Base-by-base conservation (phyloP, 2,888 invertebrate species). In the Drosophila lacicola region DNA sequence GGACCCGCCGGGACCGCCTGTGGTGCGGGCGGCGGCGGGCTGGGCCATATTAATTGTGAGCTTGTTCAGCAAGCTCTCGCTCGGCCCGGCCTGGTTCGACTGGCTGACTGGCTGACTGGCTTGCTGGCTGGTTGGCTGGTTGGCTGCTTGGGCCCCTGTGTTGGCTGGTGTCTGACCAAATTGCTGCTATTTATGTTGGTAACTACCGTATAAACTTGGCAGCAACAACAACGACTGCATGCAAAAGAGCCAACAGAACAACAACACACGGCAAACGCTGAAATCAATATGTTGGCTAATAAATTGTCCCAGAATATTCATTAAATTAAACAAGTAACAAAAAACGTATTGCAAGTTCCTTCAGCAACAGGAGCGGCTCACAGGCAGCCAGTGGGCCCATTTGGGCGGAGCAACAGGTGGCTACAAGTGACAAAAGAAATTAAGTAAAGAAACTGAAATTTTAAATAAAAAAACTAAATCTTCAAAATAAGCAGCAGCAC, bases 181-280 rank as follows among this genome's bases (percentile, higher is more conserved):
- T 91, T 91, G 91, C 89, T 89, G 92, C 91, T 92, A 92, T 92
- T 92, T 92, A 92, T 92, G 92, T 92, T 91, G 91, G 91, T 91
- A 92, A 92, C 92, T 92, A 91, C 91, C 91, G 91, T 90, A 91
- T 91, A 91, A 85, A 91, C 87, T 90, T 90, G 83, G 78, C 86
- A 54, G 17, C 73, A 64, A 73, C 70, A 80, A 70, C 83, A 70
- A 70, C 72, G 73, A 65, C 68, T 21, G 63, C 60, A 78, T 65
- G 74, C 71, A 69, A 77, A 63, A 71, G 44, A 77, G 61, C 74
- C 70, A 70, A 63, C 70, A 58, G 54, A 45, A 42, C 37, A 65
- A 70, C 64, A 78, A 74, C 78, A 82, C 76, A 82, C 70, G 70
- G 71, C 87, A 90, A 91, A 91, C 83, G 92, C 91, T 92, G 92